Conservation (phyloP, 2,113 vertebrate species). For the Anhinga rufa region DNA sequence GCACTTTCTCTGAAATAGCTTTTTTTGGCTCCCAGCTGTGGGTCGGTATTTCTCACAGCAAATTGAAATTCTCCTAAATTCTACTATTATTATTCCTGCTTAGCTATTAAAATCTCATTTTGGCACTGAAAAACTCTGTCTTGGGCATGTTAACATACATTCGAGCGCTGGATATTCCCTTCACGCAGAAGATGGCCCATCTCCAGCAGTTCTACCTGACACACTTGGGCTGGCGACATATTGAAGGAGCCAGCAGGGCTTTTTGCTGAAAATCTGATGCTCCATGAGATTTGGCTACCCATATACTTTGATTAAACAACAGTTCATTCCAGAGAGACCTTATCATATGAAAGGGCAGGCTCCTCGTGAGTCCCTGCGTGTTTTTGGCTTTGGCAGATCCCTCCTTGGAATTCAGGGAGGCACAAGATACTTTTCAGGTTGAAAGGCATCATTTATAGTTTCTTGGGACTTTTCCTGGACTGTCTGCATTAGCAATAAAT, state of each 20-base stretch:
- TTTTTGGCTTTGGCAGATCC: not conserved
- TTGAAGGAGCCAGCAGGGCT: not conserved
- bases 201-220: not conserved
- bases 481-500: not conserved
- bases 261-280: not conserved
- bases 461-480: not conserved
- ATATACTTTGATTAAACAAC: not conserved
- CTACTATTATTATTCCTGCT: not conserved
- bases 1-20: not conserved
- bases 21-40: not conserved
- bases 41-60: not conserved
- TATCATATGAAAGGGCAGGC: not conserved
- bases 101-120: not conserved
- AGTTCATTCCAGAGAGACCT: not conserved
- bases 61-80: not conserved
- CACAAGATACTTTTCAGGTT: not conserved
- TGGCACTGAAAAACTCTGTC: not conserved
- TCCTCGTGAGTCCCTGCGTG: fast-evolving
- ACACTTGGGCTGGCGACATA: fast-evolving
- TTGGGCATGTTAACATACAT: not conserved
- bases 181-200: not conserved
- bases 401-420: not conserved
- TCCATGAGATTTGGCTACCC: not conserved
- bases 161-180: not conserved
- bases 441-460: not conserved